A percentile compares a stretch with the other conserved stretches of the same genome.
These are phyloP conservation scores for Diaphora mendica DNA, from an alignment of 2,888 invertebrate genomes.

Conservation along the genomic window DNA sequence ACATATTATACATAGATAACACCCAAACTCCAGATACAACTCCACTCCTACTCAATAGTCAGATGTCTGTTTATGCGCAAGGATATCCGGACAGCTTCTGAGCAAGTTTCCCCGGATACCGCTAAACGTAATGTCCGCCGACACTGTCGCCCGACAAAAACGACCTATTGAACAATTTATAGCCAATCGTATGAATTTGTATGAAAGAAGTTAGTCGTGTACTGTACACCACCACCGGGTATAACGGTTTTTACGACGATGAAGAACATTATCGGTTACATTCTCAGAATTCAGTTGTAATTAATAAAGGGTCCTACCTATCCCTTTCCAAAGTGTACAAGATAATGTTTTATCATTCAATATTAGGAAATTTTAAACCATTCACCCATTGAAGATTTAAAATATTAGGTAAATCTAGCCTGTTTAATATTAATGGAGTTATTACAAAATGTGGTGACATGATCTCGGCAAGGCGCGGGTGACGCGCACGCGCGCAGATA, in stretches of 20 bases:
- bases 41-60: too few species aligned
- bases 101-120: constrained; percentile 49
- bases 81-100: constrained; percentile 43
- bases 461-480: constrained; percentile 3
- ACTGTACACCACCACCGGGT: neutral
- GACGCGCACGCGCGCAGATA: constrained; percentile 16
- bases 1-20: too few species aligned
- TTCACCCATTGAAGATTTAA: neutral
- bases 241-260: neutral
- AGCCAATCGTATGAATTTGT: constrained; percentile 6
- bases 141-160: constrained; percentile 33
- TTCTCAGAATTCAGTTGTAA: neutral
- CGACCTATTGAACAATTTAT: constrained; percentile 21
- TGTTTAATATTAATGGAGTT: constrained; percentile 43
- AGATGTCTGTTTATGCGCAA: constrained; percentile 36
- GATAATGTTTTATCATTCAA: neutral
- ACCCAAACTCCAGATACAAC: too few species aligned
- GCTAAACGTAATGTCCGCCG: constrained; percentile 44
- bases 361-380: neutral
- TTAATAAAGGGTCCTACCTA: neutral
- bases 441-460: constrained; percentile 40
- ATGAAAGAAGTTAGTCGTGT: neutral
- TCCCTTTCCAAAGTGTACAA: neutral
- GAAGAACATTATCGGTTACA: neutral
- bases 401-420: constrained; percentile 26